Percentiles rank a stretch among this genome's conserved stretches.
Conservation (phyloP, 2,888 invertebrate species). For the Drosophila mimetica region DNA sequence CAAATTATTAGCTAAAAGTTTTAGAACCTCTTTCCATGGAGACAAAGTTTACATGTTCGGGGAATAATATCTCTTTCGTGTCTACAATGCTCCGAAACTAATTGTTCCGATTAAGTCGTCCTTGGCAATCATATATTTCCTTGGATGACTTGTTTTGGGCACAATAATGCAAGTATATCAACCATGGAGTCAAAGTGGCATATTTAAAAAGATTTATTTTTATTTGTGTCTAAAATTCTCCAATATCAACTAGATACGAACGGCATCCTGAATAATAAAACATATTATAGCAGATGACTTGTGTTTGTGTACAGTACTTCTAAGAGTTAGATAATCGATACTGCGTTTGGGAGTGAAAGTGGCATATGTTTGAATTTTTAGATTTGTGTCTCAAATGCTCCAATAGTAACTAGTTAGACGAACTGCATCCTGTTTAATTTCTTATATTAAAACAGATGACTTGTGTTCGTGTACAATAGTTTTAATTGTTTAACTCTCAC, state of each 20-base stretch:
- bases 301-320: slow-evolving; percentile 43
- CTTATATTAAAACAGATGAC: slow-evolving; percentile 48
- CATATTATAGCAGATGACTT: slow-evolving; percentile 62
- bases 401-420: slow-evolving; percentile 27
- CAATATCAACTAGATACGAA: slow-evolving; percentile 29
- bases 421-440: slow-evolving; percentile 53
- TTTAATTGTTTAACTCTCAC: not conserved
- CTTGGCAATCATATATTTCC: slow-evolving; percentile 3
- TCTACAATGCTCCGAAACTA: slow-evolving; percentile 40
- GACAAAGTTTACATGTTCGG: slow-evolving; percentile 43
- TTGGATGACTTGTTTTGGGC: not conserved
- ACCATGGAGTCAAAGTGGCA: slow-evolving; percentile 67
- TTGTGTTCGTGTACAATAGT: slow-evolving; percentile 40
- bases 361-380: slow-evolving; percentile 39
- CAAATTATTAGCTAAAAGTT: too few relatives aligned
- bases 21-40: too few relatives aligned
- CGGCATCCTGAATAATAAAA: slow-evolving; percentile 55
- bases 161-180: slow-evolving; percentile 2
- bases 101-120: slow-evolving; percentile 20
- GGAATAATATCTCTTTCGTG: slow-evolving; percentile 9
- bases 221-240: slow-evolving; percentile 57
- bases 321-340: too few relatives aligned
- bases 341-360: slow-evolving; percentile 59
- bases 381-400: slow-evolving; percentile 62
- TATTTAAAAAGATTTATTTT: slow-evolving; percentile 14